Base-by-base conservation (phyloP, 2,113 vertebrate genomes). In the Setophaga kirtlandii region DNA sequence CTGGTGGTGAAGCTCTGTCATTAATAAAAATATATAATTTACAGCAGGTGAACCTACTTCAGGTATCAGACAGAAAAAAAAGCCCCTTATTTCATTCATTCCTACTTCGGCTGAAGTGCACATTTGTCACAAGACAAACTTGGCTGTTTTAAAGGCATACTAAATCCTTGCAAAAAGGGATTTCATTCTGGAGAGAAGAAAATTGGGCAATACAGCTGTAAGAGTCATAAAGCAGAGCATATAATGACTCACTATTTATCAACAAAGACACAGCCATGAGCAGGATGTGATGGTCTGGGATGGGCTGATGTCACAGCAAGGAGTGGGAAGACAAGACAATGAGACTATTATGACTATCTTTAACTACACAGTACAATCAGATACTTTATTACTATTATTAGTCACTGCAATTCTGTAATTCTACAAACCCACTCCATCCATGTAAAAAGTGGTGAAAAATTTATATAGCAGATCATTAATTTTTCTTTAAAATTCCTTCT, bases 211-310 rank as follows among this genome's bases (percentile, higher is more conserved):
- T 79, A 67, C 87, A 93, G 64, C 75, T 92, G 68, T 73, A 90
- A 17, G 24, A 90, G 86, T 92, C 96, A 83, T 56, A 86, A 56
- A 93, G 64, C 49, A 65, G 53, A 75, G 55, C 16, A 0, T 73
- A 96, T 64, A 96, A 91, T 95, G 91, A 94, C 93, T 96, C 91
- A 95, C 95, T 95, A 96, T 96, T 96, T 95, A 93, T 92, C 87
- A 94, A 96, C 94, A 96, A 97, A 97, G 79, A 80, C 91, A 78
- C 46, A 90, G 84, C 87, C 75, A 91, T 12, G 50, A 90, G 82
- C 94, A 97, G 91, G 92, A 94, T 94, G 92, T 92, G 90, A 90
- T 88, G 87, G 80, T 89, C 91, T 96, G 75, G 70, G 78, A 95
- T 49, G 55, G 52, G 80, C 92, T 96, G 90, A 97, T 95, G 94